Percentiles rank a stretch among this genome's conserved stretches.
Evolutionary conservation across 2,113 vertebrate genomes (phyloP).

Genomic region (Recurvirostra avosetta): DNA sequence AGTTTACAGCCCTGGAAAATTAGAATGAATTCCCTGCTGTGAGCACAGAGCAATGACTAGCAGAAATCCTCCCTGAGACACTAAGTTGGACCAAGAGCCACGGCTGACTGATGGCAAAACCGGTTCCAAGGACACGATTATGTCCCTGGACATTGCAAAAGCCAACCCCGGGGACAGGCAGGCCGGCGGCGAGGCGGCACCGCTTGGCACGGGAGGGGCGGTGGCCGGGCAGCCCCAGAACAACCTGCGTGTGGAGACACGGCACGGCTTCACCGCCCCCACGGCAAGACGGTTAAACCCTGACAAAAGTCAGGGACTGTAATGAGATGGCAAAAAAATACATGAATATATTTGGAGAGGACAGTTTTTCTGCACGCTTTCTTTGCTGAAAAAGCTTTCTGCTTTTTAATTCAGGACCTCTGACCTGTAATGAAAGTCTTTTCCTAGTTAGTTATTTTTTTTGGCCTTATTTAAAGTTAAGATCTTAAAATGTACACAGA

Average conservation of each 20-base stretch:
- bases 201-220: neutral
- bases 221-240: neutral
- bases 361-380: accelerated
- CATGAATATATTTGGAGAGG: neutral
- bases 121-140: accelerated
- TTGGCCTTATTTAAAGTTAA: neutral
- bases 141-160: accelerated
- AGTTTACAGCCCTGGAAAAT: slow-evolving; percentile 13
- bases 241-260: accelerated
- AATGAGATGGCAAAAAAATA: accelerated
- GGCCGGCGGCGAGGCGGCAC: neutral
- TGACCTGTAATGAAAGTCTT: accelerated
- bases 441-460: neutral
- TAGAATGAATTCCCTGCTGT: neutral
- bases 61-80: neutral
- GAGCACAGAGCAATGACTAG: neutral
- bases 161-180: accelerated
- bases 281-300: accelerated
- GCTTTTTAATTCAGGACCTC: neutral
- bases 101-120: neutral
- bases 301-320: accelerated
- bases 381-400: neutral
- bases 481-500: accelerated
- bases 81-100: neutral
- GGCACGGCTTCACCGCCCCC: accelerated